phyloP scores from a whole-genome alignment of 2,113 vertebrate species.

The Glaucomys volans region DNA sequence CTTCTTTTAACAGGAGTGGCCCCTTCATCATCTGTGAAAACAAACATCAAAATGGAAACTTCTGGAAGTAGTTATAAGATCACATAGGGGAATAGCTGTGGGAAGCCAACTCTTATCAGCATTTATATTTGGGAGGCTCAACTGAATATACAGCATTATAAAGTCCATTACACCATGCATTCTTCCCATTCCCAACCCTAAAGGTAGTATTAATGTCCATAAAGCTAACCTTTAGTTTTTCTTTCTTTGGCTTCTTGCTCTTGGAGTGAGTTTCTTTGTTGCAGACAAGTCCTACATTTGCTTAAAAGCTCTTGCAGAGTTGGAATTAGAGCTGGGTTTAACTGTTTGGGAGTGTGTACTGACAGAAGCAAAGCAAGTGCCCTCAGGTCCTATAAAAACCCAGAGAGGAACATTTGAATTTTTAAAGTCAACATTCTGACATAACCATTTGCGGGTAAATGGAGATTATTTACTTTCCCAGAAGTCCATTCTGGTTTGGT shows the following conservation, averaged over 20 bases:
- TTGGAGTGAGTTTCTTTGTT: conserved; percentile 93
- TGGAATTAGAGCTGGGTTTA: conserved; percentile 94
- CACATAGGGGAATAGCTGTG: not conserved
- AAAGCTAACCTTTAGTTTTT: conserved; percentile 94
- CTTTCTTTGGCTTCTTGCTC: conserved; percentile 96
- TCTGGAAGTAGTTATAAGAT: not conserved
- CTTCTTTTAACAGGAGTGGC: conserved; percentile 96
- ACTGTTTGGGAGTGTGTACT: conserved; percentile 93
- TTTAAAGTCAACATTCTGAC: conserved; percentile 52
- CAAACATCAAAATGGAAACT: not conserved
- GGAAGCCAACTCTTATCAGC: not conserved
- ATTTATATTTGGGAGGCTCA: not conserved
- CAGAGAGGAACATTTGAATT: conserved; percentile 58
- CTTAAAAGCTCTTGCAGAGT: conserved; percentile 96
- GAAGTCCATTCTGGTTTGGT: not conserved
- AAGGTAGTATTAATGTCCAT: not conserved
- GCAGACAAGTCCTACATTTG: conserved; percentile 94
- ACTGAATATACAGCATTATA: not conserved
- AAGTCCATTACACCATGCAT: not conserved
- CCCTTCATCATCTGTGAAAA: conserved; percentile 93
- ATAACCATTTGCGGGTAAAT: not conserved
- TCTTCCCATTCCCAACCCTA: not conserved
- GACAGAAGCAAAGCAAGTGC: conserved; percentile 96
- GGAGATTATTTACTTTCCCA: not conserved
- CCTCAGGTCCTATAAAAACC: conserved; percentile 92